These are phyloP conservation scores for Argyrosomus regius DNA, from an alignment of 2,797 vertebrate genomes.

Conservation along the genomic window DNA sequence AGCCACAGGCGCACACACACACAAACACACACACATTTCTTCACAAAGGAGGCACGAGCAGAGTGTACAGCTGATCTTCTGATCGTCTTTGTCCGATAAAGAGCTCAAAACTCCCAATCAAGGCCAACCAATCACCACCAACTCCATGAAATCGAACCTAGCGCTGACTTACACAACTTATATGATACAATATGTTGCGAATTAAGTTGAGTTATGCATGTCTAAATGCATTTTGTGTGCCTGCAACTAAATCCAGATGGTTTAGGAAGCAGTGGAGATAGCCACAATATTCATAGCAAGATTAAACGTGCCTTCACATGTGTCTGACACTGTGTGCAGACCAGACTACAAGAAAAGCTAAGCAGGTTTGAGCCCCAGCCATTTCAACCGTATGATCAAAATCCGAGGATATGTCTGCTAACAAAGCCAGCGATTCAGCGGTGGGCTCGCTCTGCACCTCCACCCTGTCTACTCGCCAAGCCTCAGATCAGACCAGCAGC, in stretches of 20 bases:
- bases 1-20: conserved; percentile 5
- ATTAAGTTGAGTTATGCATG: neutral
- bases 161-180: neutral
- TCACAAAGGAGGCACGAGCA: conserved; percentile 21
- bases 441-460: conserved; percentile 69
- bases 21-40: neutral
- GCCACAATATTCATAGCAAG: conserved; percentile 3
- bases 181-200: neutral
- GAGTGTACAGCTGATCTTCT: neutral
- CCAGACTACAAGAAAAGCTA: conserved; percentile 49
- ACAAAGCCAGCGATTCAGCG: conserved; percentile 81
- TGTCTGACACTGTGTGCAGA: conserved; percentile 46
- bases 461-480: conserved; percentile 64
- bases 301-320: conserved; percentile 52
- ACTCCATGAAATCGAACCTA: conserved; percentile 13
- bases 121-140: neutral
- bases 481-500: conserved; percentile 76
- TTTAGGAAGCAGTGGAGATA: conserved; percentile 9
- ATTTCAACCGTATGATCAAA: conserved; percentile 74
- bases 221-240: neutral
- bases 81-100: neutral
- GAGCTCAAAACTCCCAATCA: neutral
- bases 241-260: conserved; percentile 1
- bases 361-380: conserved; percentile 67
- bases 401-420: conserved; percentile 74